Percentiles rank a stretch among this genome's conserved stretches.
Evolutionary conservation across 1,140 invertebrate species (phyloP).

Genomic region (Melanaphis sacchari): DNA sequence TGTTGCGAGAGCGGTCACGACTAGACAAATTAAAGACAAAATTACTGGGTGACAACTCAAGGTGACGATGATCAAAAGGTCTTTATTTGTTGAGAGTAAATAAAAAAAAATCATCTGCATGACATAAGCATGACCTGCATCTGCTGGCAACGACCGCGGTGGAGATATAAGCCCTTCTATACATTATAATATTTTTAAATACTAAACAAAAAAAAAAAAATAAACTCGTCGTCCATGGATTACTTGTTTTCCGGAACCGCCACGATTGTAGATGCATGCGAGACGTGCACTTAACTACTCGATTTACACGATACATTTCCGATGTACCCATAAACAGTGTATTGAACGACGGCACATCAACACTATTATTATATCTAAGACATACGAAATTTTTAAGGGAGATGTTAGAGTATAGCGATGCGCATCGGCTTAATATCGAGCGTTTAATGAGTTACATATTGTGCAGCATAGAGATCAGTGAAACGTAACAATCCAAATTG

Average conservation of each 20-base stretch:
- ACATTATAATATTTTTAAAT: not conserved
- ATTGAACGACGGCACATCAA: not conserved
- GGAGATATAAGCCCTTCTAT: not conserved
- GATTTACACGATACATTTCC: not conserved
- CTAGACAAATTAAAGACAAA: not conserved
- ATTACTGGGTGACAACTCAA: not conserved
- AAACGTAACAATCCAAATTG: not conserved
- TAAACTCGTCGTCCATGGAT: slow-evolving; percentile 30
- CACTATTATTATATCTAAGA: not conserved
- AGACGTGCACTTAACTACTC: not conserved
- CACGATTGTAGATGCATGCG: not conserved
- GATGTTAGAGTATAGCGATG: not conserved
- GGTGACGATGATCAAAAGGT: not conserved
- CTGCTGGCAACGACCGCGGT: too few species aligned
- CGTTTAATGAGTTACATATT: too few species aligned
- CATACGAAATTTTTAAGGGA: not conserved
- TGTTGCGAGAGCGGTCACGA: not conserved
- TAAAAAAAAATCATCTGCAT: not conserved
- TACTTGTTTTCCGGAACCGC: not conserved
- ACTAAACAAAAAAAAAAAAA: not conserved
- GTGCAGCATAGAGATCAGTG: too few species aligned
- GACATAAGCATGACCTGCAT: not conserved
- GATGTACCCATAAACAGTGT: not conserved
- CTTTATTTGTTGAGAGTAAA: not conserved
- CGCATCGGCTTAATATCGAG: not conserved